These are phyloP conservation scores for Lordiphosa fenestrarum DNA, from an alignment of 2,888 invertebrate species.

Conservation along the genomic window DNA sequence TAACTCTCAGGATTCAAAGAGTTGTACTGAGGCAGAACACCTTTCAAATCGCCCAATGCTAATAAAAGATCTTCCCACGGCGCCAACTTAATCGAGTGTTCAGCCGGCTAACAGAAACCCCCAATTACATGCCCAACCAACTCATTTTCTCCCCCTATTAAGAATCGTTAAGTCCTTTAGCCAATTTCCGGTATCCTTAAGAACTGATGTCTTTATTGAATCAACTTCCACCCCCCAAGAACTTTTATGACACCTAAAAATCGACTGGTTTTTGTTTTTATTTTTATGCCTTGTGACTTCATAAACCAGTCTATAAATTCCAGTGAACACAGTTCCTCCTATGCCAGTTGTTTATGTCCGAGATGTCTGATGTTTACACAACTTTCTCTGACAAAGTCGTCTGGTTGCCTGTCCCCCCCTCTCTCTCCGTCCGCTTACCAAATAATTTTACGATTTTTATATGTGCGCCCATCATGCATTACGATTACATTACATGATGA, in stretches of 20 bases:
- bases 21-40: too few species aligned
- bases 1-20: too few species aligned
- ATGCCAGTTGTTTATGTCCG: constrained; percentile 31
- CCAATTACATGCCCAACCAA: too few species aligned
- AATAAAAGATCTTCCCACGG: too few species aligned
- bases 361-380: constrained; percentile 40
- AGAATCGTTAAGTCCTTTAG: too few species aligned
- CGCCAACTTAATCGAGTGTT: too few species aligned
- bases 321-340: constrained; percentile 19
- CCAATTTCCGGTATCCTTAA: too few species aligned
- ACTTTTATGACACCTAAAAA: constrained; percentile 4
- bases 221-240: neutral
- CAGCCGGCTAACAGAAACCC: too few species aligned
- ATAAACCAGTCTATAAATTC: constrained; percentile 60
- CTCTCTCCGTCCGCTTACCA: constrained; percentile 1
- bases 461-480: constrained; percentile 54
- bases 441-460: constrained; percentile 69
- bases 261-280: constrained; percentile 1
- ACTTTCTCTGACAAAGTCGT: constrained; percentile 3
- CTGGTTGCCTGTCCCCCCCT: neutral
- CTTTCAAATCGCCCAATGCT: too few species aligned
- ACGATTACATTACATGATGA: constrained; percentile 50
- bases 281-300: constrained; percentile 31
- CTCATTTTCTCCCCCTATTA: too few species aligned
- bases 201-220: constrained; percentile 4